Evolutionary conservation across 2,888 invertebrate genomes (phyloP), one percentile per base, ranked within the genome.

Genomic region (Nomada hirtipes): DNA sequence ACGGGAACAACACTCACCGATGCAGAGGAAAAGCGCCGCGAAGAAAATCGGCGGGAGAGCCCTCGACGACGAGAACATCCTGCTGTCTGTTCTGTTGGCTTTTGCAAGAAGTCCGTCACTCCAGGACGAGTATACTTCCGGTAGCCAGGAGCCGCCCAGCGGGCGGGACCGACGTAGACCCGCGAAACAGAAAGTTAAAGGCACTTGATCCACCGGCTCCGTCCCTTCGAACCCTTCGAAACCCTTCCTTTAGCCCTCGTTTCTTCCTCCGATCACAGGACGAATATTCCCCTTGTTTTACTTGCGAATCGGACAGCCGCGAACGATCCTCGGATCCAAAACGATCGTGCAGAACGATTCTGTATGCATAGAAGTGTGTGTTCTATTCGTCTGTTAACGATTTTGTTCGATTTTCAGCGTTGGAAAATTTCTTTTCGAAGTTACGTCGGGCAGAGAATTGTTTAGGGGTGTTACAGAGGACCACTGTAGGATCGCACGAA

Each of bases 1-100:
- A 13, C 11, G 7, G n/a, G n/a, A 2, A n/a, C 68, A 91, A n/a
- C 68, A 91, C 91, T 91, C 88, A 91, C 91, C 91, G 85, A 91
- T 84, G 84, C 90, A 91, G 83, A 89, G 77, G 78, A 91, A 76
- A 71, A 91, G 84, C 73, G 74, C 79, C 65, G 83, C 88, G 73
- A 88, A 85, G 72, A 91, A 70, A 85, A 89, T 86, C 86, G 89
- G 91, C 83, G 90, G 88, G 84, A 88, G 89, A 79, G 88, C 77
- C 76, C 87, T 91, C 77, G 90, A 86, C 81, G 86, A 81, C 80
- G 90, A 89, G 85, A 87, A 76, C 90, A 90, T 90, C 69, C 61
- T 88, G 78, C 7, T 61, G 60, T 55, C 67, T 78, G 53, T 63
- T 60, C 7, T 59, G 26, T 47, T 63, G 78, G 59, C 50, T 57